A percentile compares a stretch with the other conserved stretches of the same genome.
Evolutionary conservation across 92 coral and sea anemone genomes (phyloP).

Genomic region (Isaurus tuberculatus): DNA sequence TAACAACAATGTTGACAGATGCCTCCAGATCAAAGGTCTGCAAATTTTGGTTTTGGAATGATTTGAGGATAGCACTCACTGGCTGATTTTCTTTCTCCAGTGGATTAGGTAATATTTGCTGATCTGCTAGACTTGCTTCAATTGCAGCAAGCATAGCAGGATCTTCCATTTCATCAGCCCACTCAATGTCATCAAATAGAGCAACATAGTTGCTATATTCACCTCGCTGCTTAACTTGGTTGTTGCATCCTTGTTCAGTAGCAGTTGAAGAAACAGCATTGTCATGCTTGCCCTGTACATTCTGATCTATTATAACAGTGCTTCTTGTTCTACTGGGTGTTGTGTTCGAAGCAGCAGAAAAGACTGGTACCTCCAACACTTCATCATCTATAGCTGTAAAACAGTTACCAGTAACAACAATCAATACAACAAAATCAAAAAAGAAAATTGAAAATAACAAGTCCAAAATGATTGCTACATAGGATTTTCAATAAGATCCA

Average conservation of each 20-base stretch:
- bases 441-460: constrained; percentile 6
- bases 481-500: constrained; percentile 8
- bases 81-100: background rate
- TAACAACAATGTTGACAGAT: constrained; percentile 51
- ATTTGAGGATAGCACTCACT: constrained; percentile 27
- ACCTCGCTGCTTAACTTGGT: constrained; percentile 15
- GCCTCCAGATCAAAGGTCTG: constrained; percentile 30
- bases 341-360: constrained; percentile 18
- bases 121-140: constrained; percentile 45
- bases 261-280: constrained; percentile 6
- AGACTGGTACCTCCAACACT: constrained; percentile 23
- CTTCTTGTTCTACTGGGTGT: constrained; percentile 11
- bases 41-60: constrained; percentile 41
- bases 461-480: constrained; percentile 15
- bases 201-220: constrained; percentile 23
- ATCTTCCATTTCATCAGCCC: constrained; percentile 16
- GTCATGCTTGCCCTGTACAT: constrained; percentile 22
- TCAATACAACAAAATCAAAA: background rate
- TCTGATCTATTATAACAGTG: constrained; percentile 22
- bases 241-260: constrained; percentile 8
- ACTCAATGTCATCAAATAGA: constrained; percentile 12
- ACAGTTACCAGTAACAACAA: constrained; percentile 31
- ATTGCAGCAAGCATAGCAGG: constrained; percentile 52
- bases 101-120: background rate
- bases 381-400: constrained; percentile 23